phyloP scores from a whole-genome alignment of 2,888 invertebrate genomes.

The Cosmia pyralina region DNA sequence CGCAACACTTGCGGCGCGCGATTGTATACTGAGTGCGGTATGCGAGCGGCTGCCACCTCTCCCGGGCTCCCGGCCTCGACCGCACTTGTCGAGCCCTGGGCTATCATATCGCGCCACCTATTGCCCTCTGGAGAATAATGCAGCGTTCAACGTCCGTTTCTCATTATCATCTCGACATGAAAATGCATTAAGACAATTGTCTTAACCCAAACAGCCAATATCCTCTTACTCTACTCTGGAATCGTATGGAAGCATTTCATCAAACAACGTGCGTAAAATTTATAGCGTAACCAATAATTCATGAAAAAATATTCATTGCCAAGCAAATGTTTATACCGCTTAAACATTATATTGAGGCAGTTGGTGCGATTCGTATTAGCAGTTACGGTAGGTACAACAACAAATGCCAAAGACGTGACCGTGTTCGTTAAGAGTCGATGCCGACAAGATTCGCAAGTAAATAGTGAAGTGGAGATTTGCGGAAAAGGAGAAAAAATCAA shows the following conservation, averaged over 20 bases:
- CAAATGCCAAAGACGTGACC: constrained; percentile 71
- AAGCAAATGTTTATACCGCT: constrained; percentile 14
- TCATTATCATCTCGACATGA: constrained; percentile 76
- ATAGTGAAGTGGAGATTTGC: constrained; percentile 78
- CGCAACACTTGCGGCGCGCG: constrained; percentile 87
- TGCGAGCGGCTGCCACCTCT: constrained; percentile 83
- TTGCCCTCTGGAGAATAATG: constrained; percentile 85
- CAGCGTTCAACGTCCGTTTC: constrained; percentile 81
- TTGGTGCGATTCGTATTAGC: constrained; percentile 46
- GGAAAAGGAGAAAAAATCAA: constrained; percentile 84
- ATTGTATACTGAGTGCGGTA: constrained; percentile 85
- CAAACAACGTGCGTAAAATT: background rate
- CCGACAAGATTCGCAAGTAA: constrained; percentile 66
- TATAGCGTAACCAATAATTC: background rate
- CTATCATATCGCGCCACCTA: constrained; percentile 85
- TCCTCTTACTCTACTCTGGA: background rate
- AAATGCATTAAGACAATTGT: constrained; percentile 66
- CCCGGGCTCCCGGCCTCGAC: constrained; percentile 86
- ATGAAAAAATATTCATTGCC: background rate
- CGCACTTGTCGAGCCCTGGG: constrained; percentile 80
- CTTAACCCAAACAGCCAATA: constrained; percentile 23
- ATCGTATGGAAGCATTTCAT: background rate
- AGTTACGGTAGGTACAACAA: constrained; percentile 43
- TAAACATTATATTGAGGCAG: constrained; percentile 37
- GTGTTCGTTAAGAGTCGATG: constrained; percentile 54